Base-by-base conservation (phyloP, 2,888 invertebrate species). In the Apoda limacodes region DNA sequence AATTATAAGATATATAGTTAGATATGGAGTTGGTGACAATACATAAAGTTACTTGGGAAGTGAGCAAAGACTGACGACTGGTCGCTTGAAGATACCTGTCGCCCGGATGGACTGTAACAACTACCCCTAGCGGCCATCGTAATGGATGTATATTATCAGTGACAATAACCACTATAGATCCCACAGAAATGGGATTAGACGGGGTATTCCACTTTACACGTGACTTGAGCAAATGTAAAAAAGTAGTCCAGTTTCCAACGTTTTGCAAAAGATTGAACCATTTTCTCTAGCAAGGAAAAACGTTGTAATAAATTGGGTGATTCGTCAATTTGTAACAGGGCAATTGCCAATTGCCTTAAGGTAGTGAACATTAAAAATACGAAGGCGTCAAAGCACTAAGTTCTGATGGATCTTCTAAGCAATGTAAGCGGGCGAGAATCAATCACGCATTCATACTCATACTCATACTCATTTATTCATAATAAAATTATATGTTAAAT, bases 61-160 rank as follows among this genome's bases (percentile, higher is more conserved):
- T 46, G 22, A 70, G 48, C 32, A 7, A 71, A 65, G 11, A 33
- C 29, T 9, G 10, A 34, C 23, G 30, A 15, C 32, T 9, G 21
- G 22, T 7, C 9, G 9, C n/a, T n/a, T n/a, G n/a, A n/a, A n/a
- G n/a, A n/a, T n/a, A n/a, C n/a, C n/a, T n/a, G n/a, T n/a, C n/a
- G 13, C 28, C 27, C 5, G 28, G 32, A 14, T 17, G 9, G 9
- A 15, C 22, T 13, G 28, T 22, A 24, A 24, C 24, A 12, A 24
- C 13, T n/a, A 24, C n/a, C n/a, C n/a, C n/a, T n/a, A n/a, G n/a
- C 24, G 31, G 22, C 26, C 25, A 31, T 14, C 21, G 26, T 9
- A 31, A 26, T 9, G 28, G 28, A 2, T 21, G 22, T 3, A 17
- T 11, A 11, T 28, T 20, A 14, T 28, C 28, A 5, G 28, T 21